Base-by-base conservation (phyloP, 2,797 vertebrate genomes). In the Aselliscus stoliczkanus region DNA sequence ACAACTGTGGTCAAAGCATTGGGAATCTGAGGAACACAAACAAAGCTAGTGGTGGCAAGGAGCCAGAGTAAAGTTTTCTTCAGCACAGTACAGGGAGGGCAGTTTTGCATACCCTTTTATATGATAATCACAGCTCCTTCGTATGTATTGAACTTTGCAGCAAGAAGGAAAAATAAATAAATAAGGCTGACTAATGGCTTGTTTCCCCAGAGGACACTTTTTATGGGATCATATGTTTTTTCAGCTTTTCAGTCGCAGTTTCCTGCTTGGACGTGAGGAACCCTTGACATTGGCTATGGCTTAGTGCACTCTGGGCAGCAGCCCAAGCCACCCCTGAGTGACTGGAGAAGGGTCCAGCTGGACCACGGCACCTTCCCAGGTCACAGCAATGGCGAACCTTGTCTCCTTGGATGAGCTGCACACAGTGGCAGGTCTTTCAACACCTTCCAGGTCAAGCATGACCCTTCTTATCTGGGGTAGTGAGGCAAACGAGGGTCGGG, bases 91-190 rank as follows among this genome's bases (percentile, higher is more conserved):
- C 47, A 25, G 94, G 90, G 92, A 97, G 95, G 97, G 92, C 94
- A 92, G 81, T 88, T 98, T 98, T 98, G 93, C 98, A 98, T 98
- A 96, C 96, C 96, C 98, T 98, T 98, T 98, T 98, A 97, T 98
- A 98, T 98, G 97, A 97, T 98, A 98, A 98, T 98, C 93, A 95
- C 94, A 93, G 70, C 75, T 97, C 91, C 95, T 97, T 96, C 92
- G 20, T 89, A 94, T 94, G 77, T 86, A 97, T 94, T 98, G 96
- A 98, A 96, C 97, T 98, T 97, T 95, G 95, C 75, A 89, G 92
- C 93, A 93, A 94, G 97, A 96, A 97, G 96, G 87, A 91, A 98
- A 97, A 97, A 97, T 92, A 91, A 97, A 93, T 97, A 98, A 98
- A 96, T 93, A 96, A 97, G 97, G 84, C 97, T 97, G 95, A 98